Percentiles rank a stretch among this genome's conserved stretches.
These are phyloP conservation scores for Chrysomela aeneicollis DNA, from an alignment of 2,888 invertebrate species.

Conservation along the genomic window DNA sequence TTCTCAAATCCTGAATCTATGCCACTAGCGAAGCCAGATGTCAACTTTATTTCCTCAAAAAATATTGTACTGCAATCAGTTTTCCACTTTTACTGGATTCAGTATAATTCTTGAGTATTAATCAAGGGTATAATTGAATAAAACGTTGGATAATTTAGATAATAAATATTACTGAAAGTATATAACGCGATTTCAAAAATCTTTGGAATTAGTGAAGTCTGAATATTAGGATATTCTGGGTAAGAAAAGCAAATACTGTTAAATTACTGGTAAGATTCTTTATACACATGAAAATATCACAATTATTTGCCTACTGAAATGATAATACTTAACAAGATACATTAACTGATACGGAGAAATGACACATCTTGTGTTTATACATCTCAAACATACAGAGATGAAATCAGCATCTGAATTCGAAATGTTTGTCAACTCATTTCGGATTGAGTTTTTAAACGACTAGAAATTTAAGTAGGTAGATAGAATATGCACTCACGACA, in stretches of 20 bases:
- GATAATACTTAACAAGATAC: conserved; percentile 9
- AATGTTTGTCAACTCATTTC: neutral
- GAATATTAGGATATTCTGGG: neutral
- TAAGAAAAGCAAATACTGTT: neutral
- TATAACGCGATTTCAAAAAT: too few species aligned
- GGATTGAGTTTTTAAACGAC: conserved; percentile 1
- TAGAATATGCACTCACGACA: conserved; percentile 10
- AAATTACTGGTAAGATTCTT: neutral
- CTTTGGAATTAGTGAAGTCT: neutral
- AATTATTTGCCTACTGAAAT: conserved; percentile 11
- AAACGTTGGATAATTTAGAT: too few species aligned
- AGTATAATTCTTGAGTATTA: too few species aligned
- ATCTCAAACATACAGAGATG: neutral
- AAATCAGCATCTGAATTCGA: neutral
- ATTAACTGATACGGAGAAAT: neutral
- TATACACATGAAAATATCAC: conserved; percentile 20
- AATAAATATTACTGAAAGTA: too few species aligned
- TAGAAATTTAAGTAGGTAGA: conserved; percentile 17
- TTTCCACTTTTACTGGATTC: too few species aligned
- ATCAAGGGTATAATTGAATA: too few species aligned
- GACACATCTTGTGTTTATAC: neutral
- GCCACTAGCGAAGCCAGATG: too few species aligned
- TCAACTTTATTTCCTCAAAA: too few species aligned
- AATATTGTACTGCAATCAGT: too few species aligned
- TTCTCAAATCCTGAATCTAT: too few species aligned